Evolutionary conservation across 1,140 invertebrate species (phyloP).

Genomic region (Pteromalus puparum): DNA sequence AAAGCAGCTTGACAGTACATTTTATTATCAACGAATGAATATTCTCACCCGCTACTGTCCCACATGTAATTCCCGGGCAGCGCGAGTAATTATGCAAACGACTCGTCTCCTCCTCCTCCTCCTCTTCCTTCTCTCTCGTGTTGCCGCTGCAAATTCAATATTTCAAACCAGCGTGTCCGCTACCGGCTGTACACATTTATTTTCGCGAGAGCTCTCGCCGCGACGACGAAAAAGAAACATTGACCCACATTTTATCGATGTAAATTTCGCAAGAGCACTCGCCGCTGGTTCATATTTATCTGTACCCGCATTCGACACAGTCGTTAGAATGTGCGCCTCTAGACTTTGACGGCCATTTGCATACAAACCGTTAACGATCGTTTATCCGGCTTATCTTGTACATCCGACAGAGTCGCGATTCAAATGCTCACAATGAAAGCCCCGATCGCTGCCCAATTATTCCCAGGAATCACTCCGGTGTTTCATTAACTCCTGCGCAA

Average conservation of each 20-base stretch:
- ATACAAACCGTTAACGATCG: neutral
- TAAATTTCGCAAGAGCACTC: slow-evolving; percentile 22
- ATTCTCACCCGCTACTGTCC: neutral
- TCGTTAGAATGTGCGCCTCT: neutral
- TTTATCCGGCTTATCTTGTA: neutral
- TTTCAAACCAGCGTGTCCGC: neutral
- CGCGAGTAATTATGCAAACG: slow-evolving; percentile 7
- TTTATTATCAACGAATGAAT: neutral
- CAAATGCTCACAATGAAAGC: neutral
- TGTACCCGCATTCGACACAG: neutral
- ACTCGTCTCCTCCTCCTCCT: neutral
- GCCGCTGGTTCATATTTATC: neutral
- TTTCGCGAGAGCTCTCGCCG: neutral
- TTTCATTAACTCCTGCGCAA: neutral
- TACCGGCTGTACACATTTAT: slow-evolving; percentile 8
- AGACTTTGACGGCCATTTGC: neutral
- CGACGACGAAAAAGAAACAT: neutral
- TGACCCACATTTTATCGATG: slow-evolving; percentile 36
- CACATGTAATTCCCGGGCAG: neutral
- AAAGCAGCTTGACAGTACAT: too few relatives aligned
- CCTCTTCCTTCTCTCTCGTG: neutral
- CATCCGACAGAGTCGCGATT: neutral
- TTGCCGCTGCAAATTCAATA: neutral
- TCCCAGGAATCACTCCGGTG: neutral
- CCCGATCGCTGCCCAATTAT: neutral